Evolutionary conservation across 2,797 vertebrate species (phyloP).

Genomic region (Poecilia wingei): DNA sequence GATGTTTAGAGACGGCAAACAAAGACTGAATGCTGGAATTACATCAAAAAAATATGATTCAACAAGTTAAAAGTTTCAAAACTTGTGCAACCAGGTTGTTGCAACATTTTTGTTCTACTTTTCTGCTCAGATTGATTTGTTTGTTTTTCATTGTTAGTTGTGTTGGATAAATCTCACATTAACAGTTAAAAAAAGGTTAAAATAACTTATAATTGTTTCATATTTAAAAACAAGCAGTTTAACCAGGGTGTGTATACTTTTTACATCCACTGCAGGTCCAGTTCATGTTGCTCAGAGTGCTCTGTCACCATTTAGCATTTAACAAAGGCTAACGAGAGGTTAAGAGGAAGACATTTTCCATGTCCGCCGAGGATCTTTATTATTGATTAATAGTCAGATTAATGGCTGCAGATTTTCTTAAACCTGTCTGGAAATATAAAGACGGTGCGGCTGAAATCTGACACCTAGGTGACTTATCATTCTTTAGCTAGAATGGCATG

Average conservation of each 20-base stretch:
- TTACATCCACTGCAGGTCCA: conserved; percentile 20
- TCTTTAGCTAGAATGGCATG: conserved; percentile 3
- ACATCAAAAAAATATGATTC: not conserved
- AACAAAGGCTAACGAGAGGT: conserved; percentile 70
- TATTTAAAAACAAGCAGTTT: not conserved
- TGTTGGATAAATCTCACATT: not conserved
- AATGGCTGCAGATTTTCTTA: conserved; percentile 36
- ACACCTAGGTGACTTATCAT: conserved; percentile 8
- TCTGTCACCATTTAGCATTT: conserved; percentile 39
- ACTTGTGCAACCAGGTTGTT: not conserved
- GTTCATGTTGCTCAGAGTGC: conserved; percentile 43
- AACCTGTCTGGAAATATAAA: conserved; percentile 36
- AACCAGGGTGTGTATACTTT: not conserved
- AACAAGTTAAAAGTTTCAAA: not conserved
- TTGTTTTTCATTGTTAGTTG: not conserved
- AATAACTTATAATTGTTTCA: not conserved
- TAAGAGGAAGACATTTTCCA: conserved; percentile 60
- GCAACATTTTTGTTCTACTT: not conserved
- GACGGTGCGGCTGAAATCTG: conserved; percentile 15
- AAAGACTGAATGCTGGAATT: not conserved
- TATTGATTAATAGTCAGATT: conserved; percentile 66
- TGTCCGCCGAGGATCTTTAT: conserved; percentile 55
- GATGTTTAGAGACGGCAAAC: not conserved
- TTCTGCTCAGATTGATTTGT: not conserved
- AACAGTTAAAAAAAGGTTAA: not conserved